phyloP scores from a whole-genome alignment of 2,113 vertebrate genomes.

The Pimephales promelas region DNA sequence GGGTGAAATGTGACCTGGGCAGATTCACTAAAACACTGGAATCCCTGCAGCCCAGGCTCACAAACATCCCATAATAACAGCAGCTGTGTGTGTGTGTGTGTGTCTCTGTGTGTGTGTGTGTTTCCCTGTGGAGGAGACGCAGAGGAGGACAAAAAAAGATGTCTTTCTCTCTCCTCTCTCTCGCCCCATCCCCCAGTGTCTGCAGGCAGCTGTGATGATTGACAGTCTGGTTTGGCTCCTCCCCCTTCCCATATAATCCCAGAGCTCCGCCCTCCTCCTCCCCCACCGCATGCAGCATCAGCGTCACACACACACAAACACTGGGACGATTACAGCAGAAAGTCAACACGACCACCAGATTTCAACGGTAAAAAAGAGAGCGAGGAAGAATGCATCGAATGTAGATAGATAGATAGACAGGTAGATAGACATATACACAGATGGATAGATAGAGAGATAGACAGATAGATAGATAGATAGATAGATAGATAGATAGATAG shows the following conservation, averaged over 20 bases:
- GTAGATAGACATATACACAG: too few relatives aligned
- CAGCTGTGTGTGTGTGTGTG: too few relatives aligned
- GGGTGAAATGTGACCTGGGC: neutral
- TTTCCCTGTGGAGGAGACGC: neutral
- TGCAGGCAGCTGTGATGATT: conserved; percentile 42
- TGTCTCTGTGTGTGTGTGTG: neutral
- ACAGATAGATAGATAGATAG: too few relatives aligned
- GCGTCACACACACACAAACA: neutral
- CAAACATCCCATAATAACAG: neutral
- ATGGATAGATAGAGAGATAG: too few relatives aligned
- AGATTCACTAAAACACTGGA: neutral
- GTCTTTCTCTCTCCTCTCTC: neutral
- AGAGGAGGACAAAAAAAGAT: neutral
- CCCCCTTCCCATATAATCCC: conserved; percentile 40
- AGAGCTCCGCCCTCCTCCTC: conserved; percentile 10
- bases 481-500: too few relatives aligned
- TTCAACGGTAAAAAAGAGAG: neutral
- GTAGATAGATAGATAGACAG: too few relatives aligned
- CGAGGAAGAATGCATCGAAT: too few relatives aligned
- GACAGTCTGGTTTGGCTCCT: conserved; percentile 37
- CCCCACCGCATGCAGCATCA: conserved; percentile 1
- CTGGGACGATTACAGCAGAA: neutral
- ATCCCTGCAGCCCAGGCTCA: neutral
- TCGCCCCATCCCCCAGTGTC: conserved; percentile 48
- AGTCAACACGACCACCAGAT: neutral